Conservation (phyloP, 2,888 invertebrate species). For the Rhingia rostrata region DNA sequence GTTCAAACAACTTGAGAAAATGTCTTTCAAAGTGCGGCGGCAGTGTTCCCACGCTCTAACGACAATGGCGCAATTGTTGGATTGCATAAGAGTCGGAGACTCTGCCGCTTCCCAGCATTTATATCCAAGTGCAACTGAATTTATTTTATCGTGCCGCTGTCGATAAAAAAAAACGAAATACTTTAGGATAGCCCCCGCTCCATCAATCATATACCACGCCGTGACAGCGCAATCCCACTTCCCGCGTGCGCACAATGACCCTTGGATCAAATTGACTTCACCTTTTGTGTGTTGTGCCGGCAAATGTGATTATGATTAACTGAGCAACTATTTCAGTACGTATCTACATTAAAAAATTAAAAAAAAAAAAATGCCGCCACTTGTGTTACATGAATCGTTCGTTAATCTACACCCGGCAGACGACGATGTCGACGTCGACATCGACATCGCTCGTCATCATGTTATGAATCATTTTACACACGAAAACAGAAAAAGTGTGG, state of each 20-base stretch:
- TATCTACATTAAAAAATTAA: conserved; percentile 7
- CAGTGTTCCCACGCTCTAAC: conserved; percentile 43
- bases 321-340: conserved; percentile 57
- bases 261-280: conserved; percentile 40
- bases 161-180: conserved; percentile 9
- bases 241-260: conserved; percentile 57
- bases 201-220: conserved; percentile 43
- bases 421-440: conserved; percentile 2
- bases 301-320: conserved; percentile 51
- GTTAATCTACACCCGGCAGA: conserved; percentile 52
- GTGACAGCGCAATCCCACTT: not conserved
- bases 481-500: conserved; percentile 54
- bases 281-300: conserved; percentile 44
- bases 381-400: conserved; percentile 52
- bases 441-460: not conserved
- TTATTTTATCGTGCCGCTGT: not conserved
- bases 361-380: conserved; percentile 41
- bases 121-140: not conserved
- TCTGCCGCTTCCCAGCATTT: too few species aligned
- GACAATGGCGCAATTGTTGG: not conserved
- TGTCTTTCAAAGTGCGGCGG: not conserved
- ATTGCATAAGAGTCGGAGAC: not conserved
- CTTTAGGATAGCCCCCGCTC: not conserved
- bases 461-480: conserved; percentile 65
- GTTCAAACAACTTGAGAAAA: conserved; percentile 22